Conservation (phyloP, 1,140 invertebrate genomes). For the Batillaria attramentaria region DNA sequence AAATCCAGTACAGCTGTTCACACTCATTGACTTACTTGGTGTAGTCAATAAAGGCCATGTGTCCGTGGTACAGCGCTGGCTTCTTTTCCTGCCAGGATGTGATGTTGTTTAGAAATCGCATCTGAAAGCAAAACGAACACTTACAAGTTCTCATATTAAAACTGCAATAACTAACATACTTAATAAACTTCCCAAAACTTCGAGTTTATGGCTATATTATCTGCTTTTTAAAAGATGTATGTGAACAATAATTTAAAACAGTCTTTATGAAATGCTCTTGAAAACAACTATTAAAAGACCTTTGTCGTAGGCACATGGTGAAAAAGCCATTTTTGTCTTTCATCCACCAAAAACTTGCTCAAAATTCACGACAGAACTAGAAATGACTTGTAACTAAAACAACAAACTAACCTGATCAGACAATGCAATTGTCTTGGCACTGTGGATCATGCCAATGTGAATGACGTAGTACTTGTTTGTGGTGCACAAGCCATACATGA, state of each 20-base stretch:
- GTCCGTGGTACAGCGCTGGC: constrained; percentile 96
- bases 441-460: constrained; percentile 96
- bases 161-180: too few relatives aligned
- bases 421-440: constrained; percentile 92
- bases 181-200: background rate
- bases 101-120: constrained; percentile 89
- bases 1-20: too few relatives aligned
- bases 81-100: constrained; percentile 89
- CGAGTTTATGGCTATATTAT: background rate
- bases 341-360: too few relatives aligned
- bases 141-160: too few relatives aligned
- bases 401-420: constrained; percentile 83
- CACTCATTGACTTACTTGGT: constrained; percentile 79
- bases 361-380: too few relatives aligned
- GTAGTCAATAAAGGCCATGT: constrained; percentile 96
- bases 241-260: too few relatives aligned
- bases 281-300: too few relatives aligned
- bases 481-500: constrained; percentile 97
- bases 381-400: too few relatives aligned
- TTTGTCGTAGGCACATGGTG: too few relatives aligned
- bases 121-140: constrained; percentile 71
- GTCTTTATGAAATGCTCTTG: too few relatives aligned
- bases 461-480: constrained; percentile 92
- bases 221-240: background rate
- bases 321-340: too few relatives aligned